These are phyloP conservation scores for Copsychus sechellarum DNA, from an alignment of 2,113 vertebrate genomes.

Conservation along the genomic window DNA sequence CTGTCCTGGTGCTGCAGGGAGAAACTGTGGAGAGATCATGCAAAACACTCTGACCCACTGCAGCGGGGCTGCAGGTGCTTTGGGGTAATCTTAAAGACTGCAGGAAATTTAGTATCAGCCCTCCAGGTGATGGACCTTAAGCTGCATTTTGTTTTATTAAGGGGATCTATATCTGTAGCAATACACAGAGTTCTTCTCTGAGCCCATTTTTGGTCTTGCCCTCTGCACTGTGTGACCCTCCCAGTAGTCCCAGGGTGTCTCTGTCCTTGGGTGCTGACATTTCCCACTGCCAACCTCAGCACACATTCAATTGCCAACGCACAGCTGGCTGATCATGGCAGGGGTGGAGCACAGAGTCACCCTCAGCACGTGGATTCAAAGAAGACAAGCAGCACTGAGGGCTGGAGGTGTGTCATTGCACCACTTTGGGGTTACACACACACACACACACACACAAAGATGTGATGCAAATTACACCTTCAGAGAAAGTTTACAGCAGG, in stretches of 20 bases:
- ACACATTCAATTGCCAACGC: no score
- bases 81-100: neutral
- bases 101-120: neutral
- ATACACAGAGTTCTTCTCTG: neutral
- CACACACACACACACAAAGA: neutral
- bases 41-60: neutral
- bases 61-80: neutral
- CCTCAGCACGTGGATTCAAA: neutral
- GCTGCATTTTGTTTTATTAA: neutral
- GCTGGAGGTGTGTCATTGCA: neutral
- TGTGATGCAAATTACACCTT: neutral
- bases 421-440: neutral
- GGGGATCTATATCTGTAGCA: fast-evolving
- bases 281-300: neutral
- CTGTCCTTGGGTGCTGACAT: no score
- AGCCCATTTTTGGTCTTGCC: neutral
- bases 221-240: neutral
- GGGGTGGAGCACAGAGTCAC: neutral
- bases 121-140: neutral
- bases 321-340: neutral
- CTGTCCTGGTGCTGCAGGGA: neutral
- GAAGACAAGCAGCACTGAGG: neutral
- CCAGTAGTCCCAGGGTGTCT: no score
- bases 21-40: neutral
- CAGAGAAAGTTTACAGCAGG: neutral